phyloP scores from a whole-genome alignment of 1,140 invertebrate genomes.

The Helicorthomorpha holstii region DNA sequence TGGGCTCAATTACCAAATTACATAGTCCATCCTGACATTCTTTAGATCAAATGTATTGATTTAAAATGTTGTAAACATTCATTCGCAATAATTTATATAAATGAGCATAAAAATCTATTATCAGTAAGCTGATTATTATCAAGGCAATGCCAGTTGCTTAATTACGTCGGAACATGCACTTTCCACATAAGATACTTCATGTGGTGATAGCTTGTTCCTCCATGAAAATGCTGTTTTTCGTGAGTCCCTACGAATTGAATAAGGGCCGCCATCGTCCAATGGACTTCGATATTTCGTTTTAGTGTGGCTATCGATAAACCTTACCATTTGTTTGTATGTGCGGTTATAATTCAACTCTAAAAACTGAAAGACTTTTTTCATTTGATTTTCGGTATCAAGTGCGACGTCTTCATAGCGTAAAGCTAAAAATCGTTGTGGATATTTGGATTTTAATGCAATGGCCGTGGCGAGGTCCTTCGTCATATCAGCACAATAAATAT shows the following conservation, averaged over 20 bases:
- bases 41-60: no score
- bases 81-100: no score
- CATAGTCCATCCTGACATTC: no score
- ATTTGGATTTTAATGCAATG: slow-evolving; percentile 41
- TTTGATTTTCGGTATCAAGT: slow-evolving; percentile 47
- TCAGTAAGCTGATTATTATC: neutral
- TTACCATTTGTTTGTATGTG: slow-evolving; percentile 45
- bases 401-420: slow-evolving; percentile 72
- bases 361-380: slow-evolving; percentile 53
- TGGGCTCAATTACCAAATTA: no score
- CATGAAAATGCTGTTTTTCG: slow-evolving; percentile 67
- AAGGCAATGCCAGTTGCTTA: slow-evolving; percentile 21
- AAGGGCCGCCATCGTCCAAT: slow-evolving; percentile 54
- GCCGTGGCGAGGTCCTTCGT: slow-evolving; percentile 61
- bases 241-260: slow-evolving; percentile 64
- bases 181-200: slow-evolving; percentile 41
- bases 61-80: no score
- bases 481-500: slow-evolving; percentile 59
- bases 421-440: slow-evolving; percentile 54
- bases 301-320: slow-evolving; percentile 63
- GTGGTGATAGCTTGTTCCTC: slow-evolving; percentile 44
- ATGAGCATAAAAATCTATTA: no score
- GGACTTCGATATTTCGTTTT: slow-evolving; percentile 24
- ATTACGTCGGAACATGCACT: slow-evolving; percentile 50
- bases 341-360: slow-evolving; percentile 38